Evolutionary conservation across 2,113 vertebrate species (phyloP), one percentile per base, ranked within the genome.

Genomic region (Oncorhynchus masou): DNA sequence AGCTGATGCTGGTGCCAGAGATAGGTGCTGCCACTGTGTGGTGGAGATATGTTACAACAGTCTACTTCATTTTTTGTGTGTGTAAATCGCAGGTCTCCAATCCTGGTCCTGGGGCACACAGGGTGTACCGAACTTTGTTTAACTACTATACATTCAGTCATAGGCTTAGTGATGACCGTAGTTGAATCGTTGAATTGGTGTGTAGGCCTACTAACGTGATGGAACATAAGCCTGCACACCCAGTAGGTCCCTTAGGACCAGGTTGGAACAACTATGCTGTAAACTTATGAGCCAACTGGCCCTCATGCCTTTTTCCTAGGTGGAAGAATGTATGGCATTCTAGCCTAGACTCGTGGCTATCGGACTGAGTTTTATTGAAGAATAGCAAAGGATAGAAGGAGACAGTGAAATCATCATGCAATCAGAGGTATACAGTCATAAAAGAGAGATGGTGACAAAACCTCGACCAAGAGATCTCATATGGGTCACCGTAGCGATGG

Each of bases 261-360:
- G 59, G 5, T 24, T 0, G 3, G n/a, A 62, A 24, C 15, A 19
- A 57, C 5, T 27, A 15, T 16, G 15, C 8, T 62, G 19, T 62
- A 22, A 11, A 59, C 39, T 69, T 64, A 51, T 69, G 54, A 84
- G 86, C 87, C 84, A 87, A 75, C 80, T 92, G 89, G 88, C 87
- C 80, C 83, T 78, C n/a, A 8, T 13, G 73, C 24, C 48, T 45
- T 15, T 85, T 91, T 91, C 88, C 88, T 77, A 81, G 24, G 8
- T 67, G 84, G 71, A 88, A 89, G 82, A 85, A 88, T 79, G 57
- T 57, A 51, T 0, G 86, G 88, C 74, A 90, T 88, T 72, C 88
- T 74, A 74, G 75, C 64, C 71, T 45, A 73, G 70, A 72, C 34
- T 51, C 48, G 74, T 79, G 29, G 16, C 62, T 76, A 68, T n/a